Evolutionary conservation across 2,113 vertebrate genomes (phyloP), one percentile per base, ranked within the genome.

Genomic region (Heterotis niloticus): DNA sequence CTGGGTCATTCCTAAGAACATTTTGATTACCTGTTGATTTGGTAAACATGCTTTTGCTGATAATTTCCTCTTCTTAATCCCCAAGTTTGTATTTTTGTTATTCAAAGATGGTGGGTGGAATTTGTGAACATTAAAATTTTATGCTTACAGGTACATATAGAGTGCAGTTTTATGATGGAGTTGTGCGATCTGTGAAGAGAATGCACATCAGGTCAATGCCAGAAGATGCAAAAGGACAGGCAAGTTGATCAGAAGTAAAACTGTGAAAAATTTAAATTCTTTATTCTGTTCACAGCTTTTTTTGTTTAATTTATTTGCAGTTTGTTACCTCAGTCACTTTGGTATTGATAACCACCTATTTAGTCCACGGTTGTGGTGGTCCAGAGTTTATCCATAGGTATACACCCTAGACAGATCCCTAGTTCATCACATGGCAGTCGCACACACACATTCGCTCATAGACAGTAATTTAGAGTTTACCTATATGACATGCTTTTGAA

Each of bases 191-290:
- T 90, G 93, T 96, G 85, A 96, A 96, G 87, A 92, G 94, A 88
- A 96, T 94, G 90, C 95, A 96, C 87, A 93, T 96, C 83, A 96
- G 96, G 86, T 95, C 94, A 78, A 96, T 96, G 95, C 95, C 94
- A 28, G 94, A 96, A 80, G 95, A 96, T 88, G 94, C 94, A 80
- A 95, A 93, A 89, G 94, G 94, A 84, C 95, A 96, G 94, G 95
- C 95, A 94, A 94, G 92, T 83, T 78, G 67, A 54, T 1, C 5
- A 54, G 57, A 28, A 60, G 54, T 13, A 54, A 54, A 72, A 62
- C 11, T 52, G 2, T 28, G 44, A 52, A 44, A 72, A 44, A 5
- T 72, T 72, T 4, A 52, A 4, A 54, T 10, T 20, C 5, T 18
- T 10, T 23, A 11, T 51, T 72, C 0, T 13, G 14, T 62, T 62